Conservation (phyloP, 2,113 vertebrate species). For the Grus americana region DNA sequence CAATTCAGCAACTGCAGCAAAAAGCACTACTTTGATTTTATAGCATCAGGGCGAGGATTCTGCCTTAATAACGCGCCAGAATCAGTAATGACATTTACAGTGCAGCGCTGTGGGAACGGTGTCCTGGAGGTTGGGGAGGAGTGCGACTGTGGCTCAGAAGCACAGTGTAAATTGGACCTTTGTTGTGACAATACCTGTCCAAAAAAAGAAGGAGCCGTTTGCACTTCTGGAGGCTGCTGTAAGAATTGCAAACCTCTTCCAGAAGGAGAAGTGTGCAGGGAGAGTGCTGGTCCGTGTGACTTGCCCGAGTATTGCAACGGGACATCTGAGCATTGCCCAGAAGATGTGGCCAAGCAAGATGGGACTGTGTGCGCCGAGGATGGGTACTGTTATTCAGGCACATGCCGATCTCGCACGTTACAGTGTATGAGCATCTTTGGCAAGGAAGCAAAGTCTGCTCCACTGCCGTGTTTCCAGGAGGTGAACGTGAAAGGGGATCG, state of each 20-base stretch:
- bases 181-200: conserved; percentile 30
- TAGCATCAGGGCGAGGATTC: neutral
- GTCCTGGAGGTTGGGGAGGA: neutral
- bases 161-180: neutral
- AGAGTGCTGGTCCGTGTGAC: neutral
- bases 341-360: conserved; percentile 9
- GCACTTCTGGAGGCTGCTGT: conserved; percentile 36
- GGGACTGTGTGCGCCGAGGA: neutral
- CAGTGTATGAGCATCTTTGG: neutral
- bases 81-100: neutral
- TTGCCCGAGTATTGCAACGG: conserved; percentile 62
- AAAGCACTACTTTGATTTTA: conserved; percentile 16
- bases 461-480: neutral
- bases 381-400: neutral
- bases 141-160: conserved; percentile 39
- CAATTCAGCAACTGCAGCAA: conserved; percentile 68
- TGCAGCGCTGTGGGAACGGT: neutral
- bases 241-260: neutral
- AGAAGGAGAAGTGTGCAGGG: neutral
- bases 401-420: neutral
- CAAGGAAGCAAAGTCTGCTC: neutral
- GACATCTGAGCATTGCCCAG: neutral
- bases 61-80: conserved; percentile 48
- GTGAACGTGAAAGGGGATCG: conserved; percentile 5
- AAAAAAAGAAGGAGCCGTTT: neutral